A percentile compares a stretch with the other conserved stretches of the same genome.
Conservation (phyloP, 2,797 vertebrate genomes). For the Pseudomugil gertrudae region DNA sequence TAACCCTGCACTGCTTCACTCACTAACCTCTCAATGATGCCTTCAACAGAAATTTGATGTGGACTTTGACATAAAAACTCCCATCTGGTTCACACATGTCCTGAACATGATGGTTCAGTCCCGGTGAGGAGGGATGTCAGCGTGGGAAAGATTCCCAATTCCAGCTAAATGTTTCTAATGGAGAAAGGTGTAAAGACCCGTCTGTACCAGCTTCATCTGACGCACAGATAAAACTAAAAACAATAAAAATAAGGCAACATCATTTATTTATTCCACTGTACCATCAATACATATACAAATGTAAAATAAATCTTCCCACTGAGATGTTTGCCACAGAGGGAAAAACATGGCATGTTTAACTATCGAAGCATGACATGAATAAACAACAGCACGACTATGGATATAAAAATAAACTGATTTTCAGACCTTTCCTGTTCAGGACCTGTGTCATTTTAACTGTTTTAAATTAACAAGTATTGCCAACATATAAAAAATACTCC, state of each 20-base stretch:
- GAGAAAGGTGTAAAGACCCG: too few species aligned
- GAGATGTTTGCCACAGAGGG: slow-evolving; percentile 28
- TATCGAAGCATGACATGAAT: slow-evolving; percentile 6
- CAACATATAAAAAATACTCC: slow-evolving; percentile 12
- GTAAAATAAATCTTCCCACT: slow-evolving; percentile 45
- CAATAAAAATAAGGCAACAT: slow-evolving; percentile 60
- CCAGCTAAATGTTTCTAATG: not conserved
- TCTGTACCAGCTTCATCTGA: not conserved
- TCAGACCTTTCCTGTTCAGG: slow-evolving; percentile 6
- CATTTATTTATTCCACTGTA: slow-evolving; percentile 70
- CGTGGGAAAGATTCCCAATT: slow-evolving; percentile 16
- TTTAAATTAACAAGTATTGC: slow-evolving; percentile 17
- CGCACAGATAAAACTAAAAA: not conserved
- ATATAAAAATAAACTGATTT: slow-evolving; percentile 39
- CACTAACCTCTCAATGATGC: not conserved
- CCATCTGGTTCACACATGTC: slow-evolving; percentile 58
- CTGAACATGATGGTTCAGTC: slow-evolving; percentile 1
- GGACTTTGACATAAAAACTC: slow-evolving; percentile 6
- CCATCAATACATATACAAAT: slow-evolving; percentile 63
- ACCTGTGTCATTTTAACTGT: slow-evolving; percentile 3
- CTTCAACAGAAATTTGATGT: slow-evolving; percentile 35
- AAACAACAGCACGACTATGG: slow-evolving; percentile 17
- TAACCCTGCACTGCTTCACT: slow-evolving; percentile 3
- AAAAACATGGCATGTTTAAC: slow-evolving; percentile 7
- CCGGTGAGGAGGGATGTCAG: too few species aligned